Conservation (phyloP, 2,113 vertebrate genomes). For the Gyps fulvus region DNA sequence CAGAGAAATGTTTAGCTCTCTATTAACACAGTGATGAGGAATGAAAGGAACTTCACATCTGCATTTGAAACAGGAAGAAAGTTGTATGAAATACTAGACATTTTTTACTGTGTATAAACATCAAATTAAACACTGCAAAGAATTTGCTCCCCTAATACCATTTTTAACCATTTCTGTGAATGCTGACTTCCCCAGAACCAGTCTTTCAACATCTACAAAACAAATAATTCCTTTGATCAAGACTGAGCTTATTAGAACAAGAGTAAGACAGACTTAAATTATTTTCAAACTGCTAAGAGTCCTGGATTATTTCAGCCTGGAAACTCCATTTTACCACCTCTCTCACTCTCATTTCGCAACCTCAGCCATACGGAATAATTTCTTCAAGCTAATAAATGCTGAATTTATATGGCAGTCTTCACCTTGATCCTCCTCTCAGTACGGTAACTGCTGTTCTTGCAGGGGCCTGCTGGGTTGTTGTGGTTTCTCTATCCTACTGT, state of each 20-base stretch:
- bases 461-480: slow-evolving; percentile 16
- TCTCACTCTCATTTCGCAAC: not conserved
- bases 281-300: not conserved
- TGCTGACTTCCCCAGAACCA: not conserved
- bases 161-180: not conserved
- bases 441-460: not conserved
- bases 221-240: not conserved
- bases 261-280: not conserved
- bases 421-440: not conserved
- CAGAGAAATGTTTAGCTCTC: not conserved
- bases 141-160: not conserved
- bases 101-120: not conserved
- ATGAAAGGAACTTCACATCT: slow-evolving; percentile 6
- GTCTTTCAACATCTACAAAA: not conserved
- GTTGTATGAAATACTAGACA: not conserved
- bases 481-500: slow-evolving; percentile 30
- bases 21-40: not conserved
- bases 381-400: slow-evolving; percentile 12
- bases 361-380: not conserved
- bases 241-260: not conserved
- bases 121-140: not conserved
- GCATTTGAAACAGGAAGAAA: slow-evolving; percentile 1
- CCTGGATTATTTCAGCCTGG: not conserved
- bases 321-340: not conserved
- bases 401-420: slow-evolving; percentile 23